Percentiles rank a stretch among this genome's conserved stretches.
These are phyloP conservation scores for Drosophila sproati DNA, from an alignment of 1,140 invertebrate species.

Conservation along the genomic window DNA sequence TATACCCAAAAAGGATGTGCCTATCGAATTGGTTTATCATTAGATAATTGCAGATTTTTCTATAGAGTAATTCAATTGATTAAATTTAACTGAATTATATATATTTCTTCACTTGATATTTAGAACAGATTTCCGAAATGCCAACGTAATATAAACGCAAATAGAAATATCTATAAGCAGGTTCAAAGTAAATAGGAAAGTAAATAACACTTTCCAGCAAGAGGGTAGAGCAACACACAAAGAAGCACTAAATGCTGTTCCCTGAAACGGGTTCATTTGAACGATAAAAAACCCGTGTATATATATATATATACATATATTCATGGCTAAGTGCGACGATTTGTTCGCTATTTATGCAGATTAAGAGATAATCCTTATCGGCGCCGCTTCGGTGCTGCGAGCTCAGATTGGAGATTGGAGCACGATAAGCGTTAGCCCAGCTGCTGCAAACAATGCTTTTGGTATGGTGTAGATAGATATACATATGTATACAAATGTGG, in stretches of 20 bases:
- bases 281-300: constrained; percentile 19
- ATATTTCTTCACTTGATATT: too few species aligned
- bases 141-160: too few species aligned
- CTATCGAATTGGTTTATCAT: too few species aligned
- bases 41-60: too few species aligned
- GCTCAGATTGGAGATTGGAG: constrained; percentile 52
- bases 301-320: background rate
- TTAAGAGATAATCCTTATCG: constrained; percentile 84
- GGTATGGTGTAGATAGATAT: background rate
- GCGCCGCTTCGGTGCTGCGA: constrained; percentile 19
- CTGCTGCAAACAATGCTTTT: constrained; percentile 27
- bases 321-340: constrained; percentile 3
- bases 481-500: background rate
- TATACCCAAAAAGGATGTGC: too few species aligned
- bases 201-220: background rate
- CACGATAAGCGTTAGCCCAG: constrained; percentile 37
- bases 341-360: constrained; percentile 77
- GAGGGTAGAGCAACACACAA: background rate
- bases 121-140: too few species aligned
- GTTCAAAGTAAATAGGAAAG: background rate
- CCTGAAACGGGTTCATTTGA: constrained; percentile 15
- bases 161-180: too few species aligned
- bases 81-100: too few species aligned
- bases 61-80: too few species aligned
- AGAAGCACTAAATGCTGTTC: background rate